Evolutionary conservation across 2,113 vertebrate genomes (phyloP).

Genomic region (Neomonachus schauinslandi): DNA sequence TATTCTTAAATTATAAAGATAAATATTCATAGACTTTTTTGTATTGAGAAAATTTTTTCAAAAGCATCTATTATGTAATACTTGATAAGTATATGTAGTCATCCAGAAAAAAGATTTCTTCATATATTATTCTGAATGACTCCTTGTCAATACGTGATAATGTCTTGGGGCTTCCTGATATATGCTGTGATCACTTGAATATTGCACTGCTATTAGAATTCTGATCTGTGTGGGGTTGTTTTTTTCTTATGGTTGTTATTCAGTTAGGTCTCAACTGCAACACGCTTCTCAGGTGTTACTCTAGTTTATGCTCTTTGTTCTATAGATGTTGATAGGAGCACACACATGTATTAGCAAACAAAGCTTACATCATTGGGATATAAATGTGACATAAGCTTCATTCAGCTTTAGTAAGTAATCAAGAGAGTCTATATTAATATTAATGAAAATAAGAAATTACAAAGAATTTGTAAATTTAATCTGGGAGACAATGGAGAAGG

Average conservation of each 20-base stretch:
- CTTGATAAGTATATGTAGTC: not conserved
- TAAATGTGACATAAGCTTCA: not conserved
- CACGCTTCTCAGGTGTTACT: not conserved
- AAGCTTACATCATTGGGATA: not conserved
- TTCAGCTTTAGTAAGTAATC: not conserved
- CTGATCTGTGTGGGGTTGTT: not conserved
- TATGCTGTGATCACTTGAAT: not conserved
- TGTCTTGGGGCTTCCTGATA: not conserved
- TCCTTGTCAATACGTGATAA: not conserved
- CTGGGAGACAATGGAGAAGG: not conserved
- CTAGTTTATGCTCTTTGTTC: not conserved
- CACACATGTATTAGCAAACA: not conserved
- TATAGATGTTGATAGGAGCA: not conserved
- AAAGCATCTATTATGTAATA: constrained; percentile 21
- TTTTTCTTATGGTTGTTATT: constrained; percentile 18
- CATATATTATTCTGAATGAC: constrained; percentile 17
- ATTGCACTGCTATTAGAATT: not conserved
- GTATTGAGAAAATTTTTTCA: not conserved
- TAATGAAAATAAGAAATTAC: constrained; percentile 38
- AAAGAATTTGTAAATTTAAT: constrained; percentile 18
- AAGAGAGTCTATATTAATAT: not conserved
- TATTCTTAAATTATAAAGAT: constrained; percentile 4
- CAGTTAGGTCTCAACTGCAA: not conserved
- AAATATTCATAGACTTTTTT: not conserved
- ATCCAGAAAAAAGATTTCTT: constrained; percentile 30